These are phyloP conservation scores for Eurystomus gularis DNA, from an alignment of 2,113 vertebrate species.

Conservation along the genomic window DNA sequence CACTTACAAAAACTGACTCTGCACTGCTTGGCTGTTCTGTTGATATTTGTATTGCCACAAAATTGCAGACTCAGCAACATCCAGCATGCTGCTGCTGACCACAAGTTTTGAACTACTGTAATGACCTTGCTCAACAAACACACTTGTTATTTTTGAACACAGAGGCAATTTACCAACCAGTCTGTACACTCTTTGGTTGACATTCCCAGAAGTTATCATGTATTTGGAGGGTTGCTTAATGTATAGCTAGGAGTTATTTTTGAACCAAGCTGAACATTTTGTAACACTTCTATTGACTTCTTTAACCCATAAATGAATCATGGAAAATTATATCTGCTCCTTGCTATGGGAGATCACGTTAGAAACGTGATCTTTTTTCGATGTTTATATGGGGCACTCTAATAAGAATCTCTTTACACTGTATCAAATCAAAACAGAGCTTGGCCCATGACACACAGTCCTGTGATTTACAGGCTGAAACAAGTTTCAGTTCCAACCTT, in stretches of 20 bases:
- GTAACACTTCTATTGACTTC: slow-evolving; percentile 36
- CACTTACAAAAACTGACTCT: background rate
- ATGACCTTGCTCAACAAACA: slow-evolving; percentile 37
- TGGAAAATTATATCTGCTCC: slow-evolving; percentile 56
- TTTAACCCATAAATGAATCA: slow-evolving; percentile 32
- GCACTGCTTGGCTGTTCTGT: background rate
- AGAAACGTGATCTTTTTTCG: slow-evolving; percentile 29
- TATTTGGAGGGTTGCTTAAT: slow-evolving; percentile 51
- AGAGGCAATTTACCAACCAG: slow-evolving; percentile 33
- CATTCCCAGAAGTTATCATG: slow-evolving; percentile 54
- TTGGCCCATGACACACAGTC: background rate
- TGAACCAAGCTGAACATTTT: slow-evolving; percentile 34
- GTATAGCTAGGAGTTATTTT: slow-evolving; percentile 58
- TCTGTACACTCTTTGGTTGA: slow-evolving; percentile 33
- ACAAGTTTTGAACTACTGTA: background rate
- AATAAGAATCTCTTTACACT: slow-evolving; percentile 49
- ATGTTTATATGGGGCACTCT: slow-evolving; percentile 5
- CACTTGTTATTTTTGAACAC: slow-evolving; percentile 41
- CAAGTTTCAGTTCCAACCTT: slow-evolving; percentile 25
- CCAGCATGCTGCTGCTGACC: background rate
- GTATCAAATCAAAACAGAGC: slow-evolving; percentile 51
- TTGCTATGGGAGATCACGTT: background rate
- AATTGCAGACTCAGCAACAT: slow-evolving; percentile 8
- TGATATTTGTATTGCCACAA: slow-evolving; percentile 6
- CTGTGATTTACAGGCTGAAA: slow-evolving; percentile 56